These are phyloP conservation scores for Exephanes ischioxanthus DNA, from an alignment of 2,888 invertebrate species.

Conservation along the genomic window DNA sequence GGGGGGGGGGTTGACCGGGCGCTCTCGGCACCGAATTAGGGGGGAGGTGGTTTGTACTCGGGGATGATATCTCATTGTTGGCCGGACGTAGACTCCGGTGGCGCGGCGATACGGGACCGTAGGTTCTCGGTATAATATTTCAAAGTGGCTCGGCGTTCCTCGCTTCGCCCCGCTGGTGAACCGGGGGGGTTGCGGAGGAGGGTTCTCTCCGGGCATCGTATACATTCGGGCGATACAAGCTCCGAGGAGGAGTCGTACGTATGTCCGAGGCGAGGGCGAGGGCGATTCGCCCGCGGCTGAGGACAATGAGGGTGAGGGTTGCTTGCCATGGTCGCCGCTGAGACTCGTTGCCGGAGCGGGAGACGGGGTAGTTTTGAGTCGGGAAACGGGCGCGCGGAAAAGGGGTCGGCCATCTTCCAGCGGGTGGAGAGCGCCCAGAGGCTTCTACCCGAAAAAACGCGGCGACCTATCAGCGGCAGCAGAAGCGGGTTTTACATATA, in stretches of 20 bases:
- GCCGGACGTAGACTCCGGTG: conserved; percentile 70
- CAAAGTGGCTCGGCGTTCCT: conserved; percentile 78
- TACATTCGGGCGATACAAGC: conserved; percentile 53
- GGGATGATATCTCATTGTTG: conserved; percentile 76
- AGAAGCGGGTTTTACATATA: conserved; percentile 13
- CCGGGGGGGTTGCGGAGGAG: conserved; percentile 47
- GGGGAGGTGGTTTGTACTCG: conserved; percentile 53
- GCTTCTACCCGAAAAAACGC: conserved; percentile 67
- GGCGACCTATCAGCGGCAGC: conserved; percentile 70
- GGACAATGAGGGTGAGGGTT: conserved; percentile 68
- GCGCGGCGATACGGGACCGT: conserved; percentile 75
- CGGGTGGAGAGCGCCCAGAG: conserved; percentile 23
- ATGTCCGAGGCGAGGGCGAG: conserved; percentile 64
- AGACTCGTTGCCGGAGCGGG: conserved; percentile 70
- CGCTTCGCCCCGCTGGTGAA: conserved; percentile 62
- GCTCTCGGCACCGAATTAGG: conserved; percentile 34
- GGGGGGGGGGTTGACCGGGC: background rate
- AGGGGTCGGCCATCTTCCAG: conserved; percentile 74
- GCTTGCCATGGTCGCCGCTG: conserved; percentile 52
- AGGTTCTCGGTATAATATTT: conserved; percentile 80
- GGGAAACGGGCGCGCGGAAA: conserved; percentile 75
- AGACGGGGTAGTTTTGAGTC: conserved; percentile 75
- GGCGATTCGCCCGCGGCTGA: conserved; percentile 58
- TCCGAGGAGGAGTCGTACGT: conserved; percentile 56
- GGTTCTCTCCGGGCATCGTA: conserved; percentile 40